Base-by-base conservation (phyloP, 92 coral and sea anemone genomes). In the Porites cylindrica region DNA sequence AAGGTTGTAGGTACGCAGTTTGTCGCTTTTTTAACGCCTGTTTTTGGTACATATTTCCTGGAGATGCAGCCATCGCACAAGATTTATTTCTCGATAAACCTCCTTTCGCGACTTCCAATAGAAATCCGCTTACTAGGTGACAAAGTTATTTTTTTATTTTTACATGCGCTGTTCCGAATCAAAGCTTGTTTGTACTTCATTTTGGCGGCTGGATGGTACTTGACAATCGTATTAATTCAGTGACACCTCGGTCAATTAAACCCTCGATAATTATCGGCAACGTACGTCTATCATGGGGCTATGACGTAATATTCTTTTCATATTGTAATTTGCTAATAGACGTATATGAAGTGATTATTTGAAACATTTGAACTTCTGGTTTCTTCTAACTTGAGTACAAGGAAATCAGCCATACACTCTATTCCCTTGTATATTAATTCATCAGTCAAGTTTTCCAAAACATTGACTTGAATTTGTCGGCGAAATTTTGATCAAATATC, bases 41-140 rank as follows among this genome's bases (percentile, higher is more conserved):
- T 19, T 83, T 83, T 17, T 83, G 87, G 32, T 83, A 73, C 73
- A 83, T 72, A 62, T 64, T 83, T 74, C 63, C 81, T 6, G 80
- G 87, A 50, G 87, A 73, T 1, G 87, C 26, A 1, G 87, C 81
- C 87, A 83, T 83, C 8, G 7, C 76, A 26, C 10, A 7, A 4
- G 10, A 11, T 0, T 11, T 19, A 7, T 43, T 32, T 6, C 77
- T 17, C 26, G 47, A 38, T 38, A 3, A 38, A 38, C 7, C 6
- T 38, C 47, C 47, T 38, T 38, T 38, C 47, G 47, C 47, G 47
- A 38, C 47, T 38, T 38, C 47, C 47, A 38, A 38, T 38, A 38
- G 47, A 38, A 38, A 38, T 38, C 47, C 74, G 43, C 63, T 62
- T 61, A 73, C 87, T 50, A 73, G 74, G 87, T 19, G 66, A 83